Evolutionary conservation across 2,888 invertebrate genomes (phyloP), one percentile per base, ranked within the genome.

Genomic region (Argyra leucocephala): DNA sequence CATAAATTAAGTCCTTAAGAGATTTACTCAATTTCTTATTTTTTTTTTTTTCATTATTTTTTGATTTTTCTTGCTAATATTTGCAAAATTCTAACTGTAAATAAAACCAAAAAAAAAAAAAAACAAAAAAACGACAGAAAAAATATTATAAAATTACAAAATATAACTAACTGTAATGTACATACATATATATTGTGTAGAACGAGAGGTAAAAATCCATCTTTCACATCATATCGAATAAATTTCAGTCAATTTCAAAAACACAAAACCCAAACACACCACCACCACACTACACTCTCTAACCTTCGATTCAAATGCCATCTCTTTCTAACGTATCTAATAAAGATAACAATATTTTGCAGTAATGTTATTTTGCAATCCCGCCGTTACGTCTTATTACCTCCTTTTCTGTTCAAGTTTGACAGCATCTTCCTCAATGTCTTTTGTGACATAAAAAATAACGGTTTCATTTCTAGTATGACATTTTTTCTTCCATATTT

Each of bases 1-100:
- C 48, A 48, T 48, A 48, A 48, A 48, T 48, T 48, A 48, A 12
- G 48, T 48, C 48, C 48, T 48, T 48, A 48, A 48, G 15, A 48
- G 48, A 48, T 48, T 48, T 48, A 3, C 48, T 48, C 5, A 48
- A 18, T 48, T 37, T 37, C 37, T 37, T 37, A 15, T 37, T 37
- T 37, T 37, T 37, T 5, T 31, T 31, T 31, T 31, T 31, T 31
- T 31, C 5, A 31, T 7, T 31, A 31, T 31, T 31, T 31, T 31
- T 48, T 48, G 9, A 10, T 31, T 31, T 31, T 31, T 31, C 12
- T 31, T 31, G 4, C 4, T 26, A 26, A 6, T 31, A 10, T 31
- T 7, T 1, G 12, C 3, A 31, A 2, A 1, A 31, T 6, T 31
- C 31, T 15, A 48, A n/a, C 48, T 48, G 48, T 48, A 48, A 48